A percentile compares a stretch with the other conserved stretches of the same genome.
phyloP scores from a whole-genome alignment of 2,888 invertebrate genomes.

The Euphydryas editha region DNA sequence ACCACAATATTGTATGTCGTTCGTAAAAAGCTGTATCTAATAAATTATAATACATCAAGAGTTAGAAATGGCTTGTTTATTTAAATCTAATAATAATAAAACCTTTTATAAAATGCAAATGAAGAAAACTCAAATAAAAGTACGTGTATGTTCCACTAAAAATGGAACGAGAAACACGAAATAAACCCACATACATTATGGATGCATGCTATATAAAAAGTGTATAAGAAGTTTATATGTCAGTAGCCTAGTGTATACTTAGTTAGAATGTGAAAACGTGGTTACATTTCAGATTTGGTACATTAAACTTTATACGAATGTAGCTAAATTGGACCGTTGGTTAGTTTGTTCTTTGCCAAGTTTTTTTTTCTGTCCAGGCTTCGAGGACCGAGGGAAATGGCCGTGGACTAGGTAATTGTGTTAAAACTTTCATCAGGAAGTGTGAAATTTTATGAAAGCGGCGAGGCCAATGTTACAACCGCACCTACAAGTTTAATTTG shows the following conservation, averaged over 20 bases:
- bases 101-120: constrained; percentile 20
- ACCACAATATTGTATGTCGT: too few species aligned
- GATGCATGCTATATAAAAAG: constrained; percentile 41
- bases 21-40: too few species aligned
- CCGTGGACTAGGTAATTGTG: constrained; percentile 78
- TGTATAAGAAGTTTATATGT: constrained; percentile 41
- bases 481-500: constrained; percentile 74
- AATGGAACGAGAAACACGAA: constrained; percentile 32
- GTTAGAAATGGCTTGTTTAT: neutral
- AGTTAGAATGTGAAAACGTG: constrained; percentile 69
- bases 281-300: constrained; percentile 77
- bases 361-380: constrained; percentile 74
- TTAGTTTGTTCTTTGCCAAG: constrained; percentile 81
- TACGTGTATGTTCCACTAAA: constrained; percentile 16
- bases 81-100: neutral
- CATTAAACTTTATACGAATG: constrained; percentile 81
- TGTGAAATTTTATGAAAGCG: constrained; percentile 75
- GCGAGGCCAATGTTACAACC: constrained; percentile 62
- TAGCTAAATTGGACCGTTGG: constrained; percentile 79
- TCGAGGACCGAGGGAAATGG: constrained; percentile 71
- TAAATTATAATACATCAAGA: neutral
- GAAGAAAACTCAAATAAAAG: constrained; percentile 23
- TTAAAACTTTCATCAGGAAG: constrained; percentile 82
- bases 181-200: constrained; percentile 40
- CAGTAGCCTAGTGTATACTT: constrained; percentile 46